Conservation (phyloP, 1,140 invertebrate species). For the Tetragonula clypearis region DNA sequence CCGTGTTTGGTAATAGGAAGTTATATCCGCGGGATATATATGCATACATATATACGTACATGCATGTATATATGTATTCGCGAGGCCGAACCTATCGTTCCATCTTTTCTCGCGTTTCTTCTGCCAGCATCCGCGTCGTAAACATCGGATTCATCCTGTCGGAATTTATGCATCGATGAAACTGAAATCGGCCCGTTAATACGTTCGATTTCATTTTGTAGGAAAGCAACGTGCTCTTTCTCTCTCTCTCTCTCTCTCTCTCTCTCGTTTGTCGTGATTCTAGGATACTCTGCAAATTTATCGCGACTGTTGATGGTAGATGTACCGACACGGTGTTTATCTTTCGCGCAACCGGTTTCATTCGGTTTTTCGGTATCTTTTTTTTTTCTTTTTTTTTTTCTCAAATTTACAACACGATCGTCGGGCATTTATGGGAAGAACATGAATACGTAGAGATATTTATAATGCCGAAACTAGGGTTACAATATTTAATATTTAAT, state of each 20-base stretch:
- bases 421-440: no score
- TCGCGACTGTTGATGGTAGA: no score
- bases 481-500: no score
- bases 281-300: not conserved
- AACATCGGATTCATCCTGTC: slow-evolving; percentile 15
- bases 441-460: no score
- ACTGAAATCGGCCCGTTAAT: slow-evolving; percentile 18
- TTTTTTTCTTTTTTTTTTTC: no score
- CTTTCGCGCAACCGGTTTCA: no score
- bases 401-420: no score
- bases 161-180: slow-evolving; percentile 21
- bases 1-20: slow-evolving; percentile 65
- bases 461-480: no score
- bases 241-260: no score
- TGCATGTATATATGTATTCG: slow-evolving; percentile 30
- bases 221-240: not conserved
- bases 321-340: no score
- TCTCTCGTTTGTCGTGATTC: not conserved
- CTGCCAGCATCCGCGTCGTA: not conserved
- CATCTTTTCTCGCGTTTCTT: slow-evolving; percentile 36
- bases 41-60: no score
- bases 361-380: no score
- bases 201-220: slow-evolving; percentile 8
- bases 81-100: slow-evolving; percentile 59
- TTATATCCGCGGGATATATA: slow-evolving; percentile 62